These are phyloP conservation scores for Prosopocoilus inquinatus DNA, from an alignment of 2,888 invertebrate genomes.

Conservation along the genomic window DNA sequence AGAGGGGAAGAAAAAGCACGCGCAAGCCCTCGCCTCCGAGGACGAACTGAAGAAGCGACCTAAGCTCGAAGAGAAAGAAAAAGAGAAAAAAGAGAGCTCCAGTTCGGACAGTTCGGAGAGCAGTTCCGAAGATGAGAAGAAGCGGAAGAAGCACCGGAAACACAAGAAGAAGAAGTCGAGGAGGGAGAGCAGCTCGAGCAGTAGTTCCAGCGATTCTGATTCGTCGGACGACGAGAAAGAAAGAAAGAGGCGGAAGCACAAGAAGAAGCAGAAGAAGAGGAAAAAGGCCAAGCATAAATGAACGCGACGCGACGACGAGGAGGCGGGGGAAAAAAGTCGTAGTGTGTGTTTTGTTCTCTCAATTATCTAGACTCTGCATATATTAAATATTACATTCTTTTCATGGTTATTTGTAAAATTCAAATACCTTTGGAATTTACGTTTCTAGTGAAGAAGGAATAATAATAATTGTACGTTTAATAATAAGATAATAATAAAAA, in stretches of 20 bases:
- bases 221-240: conserved; percentile 66
- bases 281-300: conserved; percentile 60
- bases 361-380: too few relatives aligned
- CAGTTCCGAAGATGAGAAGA: conserved; percentile 45
- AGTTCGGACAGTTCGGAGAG: conserved; percentile 47
- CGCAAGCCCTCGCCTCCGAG: conserved; percentile 11
- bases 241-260: conserved; percentile 68
- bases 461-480: too few relatives aligned
- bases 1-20: conserved; percentile 27
- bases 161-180: conserved; percentile 60
- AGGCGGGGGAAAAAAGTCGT: not conserved
- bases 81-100: conserved; percentile 41
- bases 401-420: too few relatives aligned
- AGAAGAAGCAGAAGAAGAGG: conserved; percentile 71
- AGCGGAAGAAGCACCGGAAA: conserved; percentile 45
- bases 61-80: conserved; percentile 35
- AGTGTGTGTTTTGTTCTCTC: too few relatives aligned
- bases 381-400: not conserved
- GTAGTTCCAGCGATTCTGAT: conserved; percentile 62
- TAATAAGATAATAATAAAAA: too few relatives aligned
- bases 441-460: too few relatives aligned
- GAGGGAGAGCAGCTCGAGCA: conserved; percentile 62
- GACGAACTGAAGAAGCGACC: conserved; percentile 36
- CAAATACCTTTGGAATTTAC: too few relatives aligned
- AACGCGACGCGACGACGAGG: not conserved